Percentiles rank a stretch among this genome's conserved stretches.
These are phyloP conservation scores for Micromys minutus DNA, from an alignment of 2,113 vertebrate genomes.

Conservation along the genomic window DNA sequence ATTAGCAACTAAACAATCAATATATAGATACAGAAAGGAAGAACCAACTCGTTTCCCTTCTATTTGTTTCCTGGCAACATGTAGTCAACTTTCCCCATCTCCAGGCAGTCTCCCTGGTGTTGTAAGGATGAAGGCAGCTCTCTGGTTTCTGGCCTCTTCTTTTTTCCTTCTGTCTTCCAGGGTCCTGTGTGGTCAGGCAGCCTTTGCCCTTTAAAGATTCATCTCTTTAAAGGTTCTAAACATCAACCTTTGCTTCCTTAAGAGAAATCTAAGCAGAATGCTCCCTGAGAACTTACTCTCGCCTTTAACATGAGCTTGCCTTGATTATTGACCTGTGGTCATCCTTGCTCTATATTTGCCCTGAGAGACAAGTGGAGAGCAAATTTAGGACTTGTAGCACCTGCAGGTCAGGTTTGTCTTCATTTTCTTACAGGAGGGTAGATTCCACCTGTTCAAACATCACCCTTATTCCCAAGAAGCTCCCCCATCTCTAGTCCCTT, in stretches of 20 bases:
- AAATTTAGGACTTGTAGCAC: not conserved
- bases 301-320: slow-evolving; percentile 73
- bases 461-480: not conserved
- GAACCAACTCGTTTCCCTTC: not conserved
- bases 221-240: slow-evolving; percentile 59
- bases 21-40: too few relatives aligned
- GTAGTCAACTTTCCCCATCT: rapidly evolving
- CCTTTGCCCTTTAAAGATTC: slow-evolving; percentile 47
- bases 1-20: not conserved
- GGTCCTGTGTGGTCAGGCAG: slow-evolving; percentile 47
- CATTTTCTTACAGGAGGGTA: not conserved
- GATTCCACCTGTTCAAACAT: not conserved
- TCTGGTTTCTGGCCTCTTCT: not conserved
- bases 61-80: not conserved
- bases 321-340: not conserved
- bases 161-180: slow-evolving; percentile 58
- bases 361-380: not conserved
- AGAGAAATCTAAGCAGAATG: slow-evolving; percentile 71
- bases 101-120: not conserved
- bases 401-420: not conserved
- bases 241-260: slow-evolving; percentile 76
- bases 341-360: rapidly evolving
- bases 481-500: not conserved
- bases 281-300: slow-evolving; percentile 71
- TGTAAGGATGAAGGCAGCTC: not conserved